Evolutionary conservation across 1,140 invertebrate genomes (phyloP).

Genomic region (Bombus waltoni): DNA sequence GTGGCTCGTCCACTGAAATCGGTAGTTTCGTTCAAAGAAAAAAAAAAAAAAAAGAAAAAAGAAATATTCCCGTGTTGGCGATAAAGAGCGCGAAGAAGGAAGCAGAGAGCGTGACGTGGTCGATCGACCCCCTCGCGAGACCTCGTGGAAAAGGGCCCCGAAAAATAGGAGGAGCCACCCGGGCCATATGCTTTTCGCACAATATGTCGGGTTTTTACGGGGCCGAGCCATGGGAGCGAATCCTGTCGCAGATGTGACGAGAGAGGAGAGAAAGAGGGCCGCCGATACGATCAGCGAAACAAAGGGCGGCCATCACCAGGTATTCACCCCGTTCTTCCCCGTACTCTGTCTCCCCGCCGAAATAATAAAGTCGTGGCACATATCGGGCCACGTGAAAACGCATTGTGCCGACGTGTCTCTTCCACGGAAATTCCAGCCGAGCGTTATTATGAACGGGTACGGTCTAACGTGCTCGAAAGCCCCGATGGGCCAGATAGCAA

Average conservation of each 20-base stretch:
- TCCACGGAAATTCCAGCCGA: constrained; percentile 60
- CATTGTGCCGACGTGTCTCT: constrained; percentile 64
- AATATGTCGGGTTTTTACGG: constrained; percentile 71
- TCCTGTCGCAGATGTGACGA: constrained; percentile 74
- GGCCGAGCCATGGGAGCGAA: constrained; percentile 56
- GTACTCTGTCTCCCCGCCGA: neutral
- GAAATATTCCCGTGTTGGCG: too few relatives aligned
- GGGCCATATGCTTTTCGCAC: constrained; percentile 68
- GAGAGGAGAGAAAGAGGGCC: constrained; percentile 46
- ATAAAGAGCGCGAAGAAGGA: too few relatives aligned
- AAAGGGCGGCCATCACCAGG: constrained; percentile 72
- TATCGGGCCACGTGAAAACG: constrained; percentile 63
- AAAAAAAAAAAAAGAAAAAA: too few relatives aligned
- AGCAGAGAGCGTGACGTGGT: too few relatives aligned
- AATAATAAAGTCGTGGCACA: constrained; percentile 75
- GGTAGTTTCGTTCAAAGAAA: too few relatives aligned
- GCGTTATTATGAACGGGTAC: constrained; percentile 53
- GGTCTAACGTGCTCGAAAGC: constrained; percentile 34
- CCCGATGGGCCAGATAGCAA: constrained; percentile 79
- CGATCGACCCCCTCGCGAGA: neutral
- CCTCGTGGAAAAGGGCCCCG: neutral
- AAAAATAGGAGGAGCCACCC: constrained; percentile 27
- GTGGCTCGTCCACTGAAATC: too few relatives aligned
- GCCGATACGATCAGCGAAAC: constrained; percentile 77
- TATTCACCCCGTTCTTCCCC: constrained; percentile 36